Evolutionary conservation across 2,888 invertebrate genomes (phyloP).

Genomic region (Latheticus oryzae): DNA sequence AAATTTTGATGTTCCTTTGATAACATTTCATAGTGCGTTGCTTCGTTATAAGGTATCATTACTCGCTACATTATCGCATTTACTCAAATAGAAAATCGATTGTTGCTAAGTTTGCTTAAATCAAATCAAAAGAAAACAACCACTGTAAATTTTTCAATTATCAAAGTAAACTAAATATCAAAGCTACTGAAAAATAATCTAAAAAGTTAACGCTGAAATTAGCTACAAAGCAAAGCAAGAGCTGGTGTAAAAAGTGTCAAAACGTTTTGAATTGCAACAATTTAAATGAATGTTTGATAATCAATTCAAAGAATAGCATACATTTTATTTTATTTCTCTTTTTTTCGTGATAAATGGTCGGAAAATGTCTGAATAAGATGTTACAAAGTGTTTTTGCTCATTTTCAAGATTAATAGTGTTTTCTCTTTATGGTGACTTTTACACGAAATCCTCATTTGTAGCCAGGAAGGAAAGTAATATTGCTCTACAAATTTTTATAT

Average conservation of each 20-base stretch:
- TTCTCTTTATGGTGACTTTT: conserved; percentile 39
- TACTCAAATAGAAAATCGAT: not conserved
- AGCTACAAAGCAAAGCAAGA: too few relatives aligned
- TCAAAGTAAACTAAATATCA: too few relatives aligned
- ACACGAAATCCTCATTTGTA: conserved; percentile 35
- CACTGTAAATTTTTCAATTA: too few relatives aligned
- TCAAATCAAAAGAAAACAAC: too few relatives aligned
- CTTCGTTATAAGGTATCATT: conserved; percentile 9
- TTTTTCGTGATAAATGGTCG: conserved; percentile 46
- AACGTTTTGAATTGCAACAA: not conserved
- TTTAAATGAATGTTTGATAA: conserved; percentile 17
- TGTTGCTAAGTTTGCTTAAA: conserved; percentile 1
- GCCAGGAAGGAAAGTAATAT: conserved; percentile 21
- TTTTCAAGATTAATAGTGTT: conserved; percentile 53
- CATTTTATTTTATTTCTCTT: conserved; percentile 28
- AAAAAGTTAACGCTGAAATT: too few relatives aligned
- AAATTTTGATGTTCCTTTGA: conserved; percentile 33
- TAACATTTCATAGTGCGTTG: conserved; percentile 15
- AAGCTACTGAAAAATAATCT: too few relatives aligned
- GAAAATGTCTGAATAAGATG: conserved; percentile 50
- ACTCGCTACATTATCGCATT: not conserved
- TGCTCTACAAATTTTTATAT: conserved; percentile 31
- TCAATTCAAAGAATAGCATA: too few relatives aligned
- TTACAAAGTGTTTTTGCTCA: conserved; percentile 52
- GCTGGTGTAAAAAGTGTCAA: not conserved